Percentiles rank a stretch among this genome's conserved stretches.
phyloP scores from a whole-genome alignment of 2,113 vertebrate genomes.

The Pelecanoides urinatrix region DNA sequence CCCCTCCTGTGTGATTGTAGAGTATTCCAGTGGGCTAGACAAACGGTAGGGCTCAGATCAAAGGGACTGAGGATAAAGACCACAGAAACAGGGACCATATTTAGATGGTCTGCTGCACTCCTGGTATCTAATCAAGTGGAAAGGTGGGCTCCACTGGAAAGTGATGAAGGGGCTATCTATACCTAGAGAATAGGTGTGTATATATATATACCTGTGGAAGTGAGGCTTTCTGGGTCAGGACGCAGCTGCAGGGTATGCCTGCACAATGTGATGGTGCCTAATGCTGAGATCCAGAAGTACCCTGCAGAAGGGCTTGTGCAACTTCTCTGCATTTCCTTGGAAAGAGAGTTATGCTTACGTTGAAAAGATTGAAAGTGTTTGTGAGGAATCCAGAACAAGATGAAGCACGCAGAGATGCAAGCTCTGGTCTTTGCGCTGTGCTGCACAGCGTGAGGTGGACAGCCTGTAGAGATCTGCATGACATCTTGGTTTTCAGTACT shows the following conservation, averaged over 20 bases:
- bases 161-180: not conserved
- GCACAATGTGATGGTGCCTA: not conserved
- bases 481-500: not conserved
- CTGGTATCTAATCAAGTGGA: not conserved
- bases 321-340: not conserved
- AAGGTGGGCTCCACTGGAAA: not conserved
- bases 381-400: not conserved
- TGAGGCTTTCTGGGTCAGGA: not conserved
- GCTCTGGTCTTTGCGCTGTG: not conserved
- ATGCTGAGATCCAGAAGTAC: not conserved
- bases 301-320: not conserved
- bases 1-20: not conserved
- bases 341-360: not conserved
- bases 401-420: not conserved
- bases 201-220: no score
- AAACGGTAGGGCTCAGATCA: not conserved
- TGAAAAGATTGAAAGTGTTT: not conserved
- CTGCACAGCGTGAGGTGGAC: fast-evolving
- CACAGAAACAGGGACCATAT: not conserved
- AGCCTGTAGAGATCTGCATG: not conserved
- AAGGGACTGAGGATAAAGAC: not conserved
- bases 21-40: not conserved
- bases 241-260: not conserved
- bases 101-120: not conserved
- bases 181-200: no score